Percentiles rank a stretch among this genome's conserved stretches.
These are phyloP conservation scores for Hofmannophila pseudospretella DNA, from an alignment of 2,888 invertebrate genomes.

Conservation along the genomic window DNA sequence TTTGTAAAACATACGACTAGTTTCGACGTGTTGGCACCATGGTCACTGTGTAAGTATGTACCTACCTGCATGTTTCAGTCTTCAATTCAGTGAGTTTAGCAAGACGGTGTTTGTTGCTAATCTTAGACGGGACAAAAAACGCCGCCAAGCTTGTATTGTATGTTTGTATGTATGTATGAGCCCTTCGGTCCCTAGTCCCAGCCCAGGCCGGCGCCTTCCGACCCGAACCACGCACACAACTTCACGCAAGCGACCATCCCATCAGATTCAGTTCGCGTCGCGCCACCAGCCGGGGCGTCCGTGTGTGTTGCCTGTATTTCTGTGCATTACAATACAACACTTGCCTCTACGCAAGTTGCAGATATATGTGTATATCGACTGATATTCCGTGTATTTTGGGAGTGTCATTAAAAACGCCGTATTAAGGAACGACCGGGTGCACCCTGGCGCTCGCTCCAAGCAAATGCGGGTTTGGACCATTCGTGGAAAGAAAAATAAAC, in stretches of 20 bases:
- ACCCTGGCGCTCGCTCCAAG: constrained; percentile 33
- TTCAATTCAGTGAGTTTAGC: constrained; percentile 38
- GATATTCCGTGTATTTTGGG: constrained; percentile 41
- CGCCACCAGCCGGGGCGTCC: constrained; percentile 42
- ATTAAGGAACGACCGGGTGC: constrained; percentile 45
- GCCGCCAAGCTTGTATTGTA: too few species aligned
- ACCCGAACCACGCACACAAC: constrained; percentile 17
- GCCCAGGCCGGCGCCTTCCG: constrained; percentile 26
- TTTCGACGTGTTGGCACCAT: neutral
- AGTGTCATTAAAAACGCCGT: constrained; percentile 40
- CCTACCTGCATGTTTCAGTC: too few species aligned
- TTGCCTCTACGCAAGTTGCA: constrained; percentile 44
- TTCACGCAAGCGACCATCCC: constrained; percentile 14
- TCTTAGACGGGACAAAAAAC: constrained; percentile 67
- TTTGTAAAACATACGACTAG: neutral
- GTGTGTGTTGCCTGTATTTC: constrained; percentile 36
- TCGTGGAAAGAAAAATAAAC: constrained; percentile 62
- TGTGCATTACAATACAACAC: constrained; percentile 32
- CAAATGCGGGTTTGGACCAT: constrained; percentile 55
- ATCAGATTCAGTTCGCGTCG: constrained; percentile 49
- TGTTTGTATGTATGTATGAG: constrained; percentile 31
- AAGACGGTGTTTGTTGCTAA: constrained; percentile 61
- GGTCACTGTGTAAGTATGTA: too few species aligned
- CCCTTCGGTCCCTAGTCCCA: constrained; percentile 51
- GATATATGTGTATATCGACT: constrained; percentile 43